phyloP scores from a whole-genome alignment of 2,797 vertebrate genomes.

The Pipistrellus pipistrellus region DNA sequence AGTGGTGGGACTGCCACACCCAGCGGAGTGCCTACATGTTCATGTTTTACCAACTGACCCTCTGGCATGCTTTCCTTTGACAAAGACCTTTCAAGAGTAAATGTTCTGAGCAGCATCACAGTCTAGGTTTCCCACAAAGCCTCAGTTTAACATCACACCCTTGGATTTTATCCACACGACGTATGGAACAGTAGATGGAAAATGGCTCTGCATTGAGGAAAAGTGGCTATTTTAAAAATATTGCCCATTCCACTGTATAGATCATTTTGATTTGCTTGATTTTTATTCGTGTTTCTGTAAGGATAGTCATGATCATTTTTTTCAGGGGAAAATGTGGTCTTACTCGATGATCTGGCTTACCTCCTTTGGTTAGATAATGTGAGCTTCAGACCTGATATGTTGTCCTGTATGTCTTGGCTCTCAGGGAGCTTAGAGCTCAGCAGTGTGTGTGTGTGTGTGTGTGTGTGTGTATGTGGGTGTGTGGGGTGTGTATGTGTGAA shows the following conservation, averaged over 20 bases:
- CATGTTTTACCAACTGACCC: neutral
- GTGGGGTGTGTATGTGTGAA: neutral
- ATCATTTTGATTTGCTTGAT: conserved; percentile 6
- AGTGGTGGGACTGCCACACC: rapidly evolving
- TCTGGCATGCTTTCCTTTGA: neutral
- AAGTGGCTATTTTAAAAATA: conserved; percentile 26
- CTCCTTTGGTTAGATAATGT: neutral
- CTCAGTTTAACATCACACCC: neutral
- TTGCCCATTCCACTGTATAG: neutral
- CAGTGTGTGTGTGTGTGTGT: neutral
- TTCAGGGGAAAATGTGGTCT: neutral
- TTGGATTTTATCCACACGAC: conserved; percentile 17
- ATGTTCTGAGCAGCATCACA: neutral
- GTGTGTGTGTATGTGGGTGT: neutral
- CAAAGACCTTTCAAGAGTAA: neutral
- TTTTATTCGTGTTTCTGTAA: conserved; percentile 36
- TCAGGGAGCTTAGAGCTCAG: neutral
- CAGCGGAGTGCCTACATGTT: neutral
- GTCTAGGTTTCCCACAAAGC: neutral
- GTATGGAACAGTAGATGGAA: neutral
- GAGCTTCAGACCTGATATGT: neutral
- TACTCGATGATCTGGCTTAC: neutral
- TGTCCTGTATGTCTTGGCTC: conserved; percentile 6
- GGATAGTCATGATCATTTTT: neutral
- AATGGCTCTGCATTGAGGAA: neutral